A percentile compares a stretch with the other conserved stretches of the same genome.
These are phyloP conservation scores for Porites rus DNA, from an alignment of 92 coral and sea anemone species.

Conservation along the genomic window DNA sequence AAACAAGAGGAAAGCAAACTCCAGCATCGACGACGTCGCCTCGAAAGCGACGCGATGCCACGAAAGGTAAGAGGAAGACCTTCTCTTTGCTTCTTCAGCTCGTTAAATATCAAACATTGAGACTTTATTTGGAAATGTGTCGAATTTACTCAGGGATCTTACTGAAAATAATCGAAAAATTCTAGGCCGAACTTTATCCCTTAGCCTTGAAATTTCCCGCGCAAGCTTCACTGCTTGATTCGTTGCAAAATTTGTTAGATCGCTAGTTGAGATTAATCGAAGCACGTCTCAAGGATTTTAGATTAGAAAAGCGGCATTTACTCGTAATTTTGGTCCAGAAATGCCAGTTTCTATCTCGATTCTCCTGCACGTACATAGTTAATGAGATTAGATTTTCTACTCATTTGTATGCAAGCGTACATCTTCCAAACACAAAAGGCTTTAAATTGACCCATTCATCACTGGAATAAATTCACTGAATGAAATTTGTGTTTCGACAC, in stretches of 20 bases:
- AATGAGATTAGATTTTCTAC: background rate
- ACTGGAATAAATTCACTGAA: background rate
- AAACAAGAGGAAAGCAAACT: background rate
- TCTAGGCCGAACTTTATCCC: background rate
- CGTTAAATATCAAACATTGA: background rate
- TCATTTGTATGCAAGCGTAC: constrained; percentile 14
- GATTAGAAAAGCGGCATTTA: background rate
- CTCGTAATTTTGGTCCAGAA: background rate
- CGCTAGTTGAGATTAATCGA: background rate
- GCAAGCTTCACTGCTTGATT: background rate
- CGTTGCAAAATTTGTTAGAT: background rate
- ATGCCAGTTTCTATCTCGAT: background rate
- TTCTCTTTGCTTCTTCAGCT: constrained; percentile 6
- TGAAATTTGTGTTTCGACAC: background rate
- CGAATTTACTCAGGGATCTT: no score
- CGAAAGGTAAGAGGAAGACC: constrained; percentile 48
- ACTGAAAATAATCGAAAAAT: no score
- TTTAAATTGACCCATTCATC: background rate
- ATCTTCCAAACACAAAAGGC: background rate
- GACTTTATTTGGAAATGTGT: background rate
- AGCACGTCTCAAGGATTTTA: background rate
- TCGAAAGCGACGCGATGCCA: constrained; percentile 75
- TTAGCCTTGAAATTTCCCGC: constrained; percentile 20
- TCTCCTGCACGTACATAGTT: background rate
- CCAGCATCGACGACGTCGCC: constrained; percentile 59